phyloP scores from a whole-genome alignment of 2,888 invertebrate species.

The Hydrotaea diabolus region DNA sequence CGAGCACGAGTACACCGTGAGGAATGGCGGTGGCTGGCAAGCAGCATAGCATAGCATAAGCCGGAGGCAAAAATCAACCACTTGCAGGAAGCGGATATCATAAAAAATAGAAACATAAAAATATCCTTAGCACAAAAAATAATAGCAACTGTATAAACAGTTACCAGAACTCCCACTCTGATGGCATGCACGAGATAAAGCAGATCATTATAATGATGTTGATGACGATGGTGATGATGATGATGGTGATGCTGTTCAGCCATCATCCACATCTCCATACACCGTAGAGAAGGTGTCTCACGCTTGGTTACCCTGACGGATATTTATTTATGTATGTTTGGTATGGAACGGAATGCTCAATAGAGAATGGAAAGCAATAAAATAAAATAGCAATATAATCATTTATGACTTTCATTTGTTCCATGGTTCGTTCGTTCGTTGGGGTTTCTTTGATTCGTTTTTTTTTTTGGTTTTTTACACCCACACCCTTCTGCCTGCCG shows the following conservation, averaged over 20 bases:
- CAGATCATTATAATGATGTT: too few relatives aligned
- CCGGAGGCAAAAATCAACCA: constrained; percentile 35
- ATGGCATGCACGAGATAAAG: background rate
- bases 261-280: background rate
- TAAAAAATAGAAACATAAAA: constrained; percentile 46
- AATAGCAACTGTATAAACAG: constrained; percentile 22
- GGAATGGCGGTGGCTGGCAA: background rate
- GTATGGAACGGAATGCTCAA: constrained; percentile 71
- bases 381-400: constrained; percentile 78
- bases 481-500: background rate
- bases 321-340: constrained; percentile 40
- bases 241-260: background rate
- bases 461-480: background rate
- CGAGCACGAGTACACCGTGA: background rate
- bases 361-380: constrained; percentile 78
- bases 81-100: constrained; percentile 47
- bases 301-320: constrained; percentile 42
- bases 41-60: background rate
- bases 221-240: background rate
- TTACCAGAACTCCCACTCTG: constrained; percentile 15
- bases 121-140: constrained; percentile 39
- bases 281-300: constrained; percentile 42
- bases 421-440: background rate
- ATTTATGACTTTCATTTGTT: constrained; percentile 71
- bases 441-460: background rate